Percentiles rank a stretch among this genome's conserved stretches.
These are phyloP conservation scores for Mycetomoellerius zeteki DNA, from an alignment of 1,140 invertebrate species.

Conservation along the genomic window DNA sequence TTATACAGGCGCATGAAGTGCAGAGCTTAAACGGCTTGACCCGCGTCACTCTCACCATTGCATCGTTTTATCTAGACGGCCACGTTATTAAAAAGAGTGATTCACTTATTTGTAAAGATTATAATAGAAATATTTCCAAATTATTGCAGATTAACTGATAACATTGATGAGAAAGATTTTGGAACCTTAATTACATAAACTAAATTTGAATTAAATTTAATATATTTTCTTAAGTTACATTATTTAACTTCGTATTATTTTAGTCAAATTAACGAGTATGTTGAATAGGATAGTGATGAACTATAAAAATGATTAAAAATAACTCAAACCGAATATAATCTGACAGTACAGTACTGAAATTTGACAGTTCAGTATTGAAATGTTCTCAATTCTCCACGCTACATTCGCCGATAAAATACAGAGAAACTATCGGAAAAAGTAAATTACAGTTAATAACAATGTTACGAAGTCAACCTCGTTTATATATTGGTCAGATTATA, in stretches of 20 bases:
- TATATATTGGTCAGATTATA: not conserved
- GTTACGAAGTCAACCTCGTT: too few species aligned
- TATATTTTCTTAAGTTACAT: too few species aligned
- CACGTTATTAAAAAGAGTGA: not conserved
- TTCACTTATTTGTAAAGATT: not conserved
- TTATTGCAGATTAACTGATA: not conserved
- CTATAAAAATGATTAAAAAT: too few species aligned
- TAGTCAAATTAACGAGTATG: too few species aligned
- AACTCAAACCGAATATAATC: too few species aligned
- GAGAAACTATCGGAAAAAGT: too few species aligned
- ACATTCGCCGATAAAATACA: not conserved
- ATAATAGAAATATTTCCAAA: constrained; percentile 1
- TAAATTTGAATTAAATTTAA: too few species aligned
- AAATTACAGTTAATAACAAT: too few species aligned
- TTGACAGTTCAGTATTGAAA: too few species aligned
- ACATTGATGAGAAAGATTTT: not conserved
- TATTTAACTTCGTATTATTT: too few species aligned
- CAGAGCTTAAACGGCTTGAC: not conserved
- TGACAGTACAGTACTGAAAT: too few species aligned
- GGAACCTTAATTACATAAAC: not conserved
- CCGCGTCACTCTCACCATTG: not conserved
- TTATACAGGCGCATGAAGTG: not conserved
- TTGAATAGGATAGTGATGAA: too few species aligned
- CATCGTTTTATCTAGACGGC: not conserved
- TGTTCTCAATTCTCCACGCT: not conserved